Base-by-base conservation (phyloP, 1,140 invertebrate species). In the Drosophila sucinea region DNA sequence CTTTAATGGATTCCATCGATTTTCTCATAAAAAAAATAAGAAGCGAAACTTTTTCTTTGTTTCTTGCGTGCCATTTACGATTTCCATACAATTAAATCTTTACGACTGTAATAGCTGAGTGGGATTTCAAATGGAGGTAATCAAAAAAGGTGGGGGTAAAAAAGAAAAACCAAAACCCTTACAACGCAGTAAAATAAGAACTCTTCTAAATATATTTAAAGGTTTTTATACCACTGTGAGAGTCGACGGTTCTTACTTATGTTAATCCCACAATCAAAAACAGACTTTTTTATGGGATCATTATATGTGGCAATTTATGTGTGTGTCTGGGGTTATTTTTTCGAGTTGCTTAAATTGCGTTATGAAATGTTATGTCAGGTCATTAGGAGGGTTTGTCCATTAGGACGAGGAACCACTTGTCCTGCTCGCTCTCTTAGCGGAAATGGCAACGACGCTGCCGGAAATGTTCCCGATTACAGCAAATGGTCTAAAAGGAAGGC, bases 81-180 rank as follows among this genome's bases (percentile, higher is more conserved):
- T 87, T 87, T 87, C 80, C 84, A 87, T 87, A 84, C 84, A 87
- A 87, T 87, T 87, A 87, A 87, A 89, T 87, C 84, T 87, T 89
- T 81, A 87, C 66, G 84, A 84, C 77, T 70, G 68, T 67, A 40
- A 77, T 68, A 54, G 32, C 41, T 44, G 41, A 55, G 44, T 40
- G 17, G 7, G 32, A 33, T 33, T 54, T 27, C 33, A 47, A 47
- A 47, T 25, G 44, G 17, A n/a, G 41, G 41, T 38, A 38, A 38
- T 38, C 35, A 38, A 38, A 3, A 23, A 44, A n/a, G 40, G 8
- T 2, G 17, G 41, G 8, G 25, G 44, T 3, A 23, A 3, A 10
- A 25, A 27, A 6, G 44, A 27, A 7, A 51, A 27, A 11, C 6
- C 35, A 27, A 51, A 27, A 51, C 44, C 44, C 7, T 51, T 27